These are phyloP conservation scores for Tiliacea citrago DNA, from an alignment of 2,888 invertebrate species.

Conservation along the genomic window DNA sequence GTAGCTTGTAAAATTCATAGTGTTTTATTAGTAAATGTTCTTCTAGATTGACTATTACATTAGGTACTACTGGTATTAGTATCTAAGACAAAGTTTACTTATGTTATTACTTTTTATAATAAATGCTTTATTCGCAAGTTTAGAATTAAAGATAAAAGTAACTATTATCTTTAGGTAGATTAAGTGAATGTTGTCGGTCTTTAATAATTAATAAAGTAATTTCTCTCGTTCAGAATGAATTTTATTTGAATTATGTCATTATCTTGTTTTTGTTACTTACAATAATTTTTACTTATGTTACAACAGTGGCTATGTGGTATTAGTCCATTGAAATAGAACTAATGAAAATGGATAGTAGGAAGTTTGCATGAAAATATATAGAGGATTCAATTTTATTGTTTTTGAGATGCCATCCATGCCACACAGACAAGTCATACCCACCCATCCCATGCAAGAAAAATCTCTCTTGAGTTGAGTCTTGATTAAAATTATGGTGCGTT, in stretches of 20 bases:
- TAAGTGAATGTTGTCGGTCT: conserved; percentile 14
- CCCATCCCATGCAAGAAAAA: neutral
- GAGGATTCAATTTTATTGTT: neutral
- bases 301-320: neutral
- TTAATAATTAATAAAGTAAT: conserved; percentile 50
- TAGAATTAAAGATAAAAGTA: neutral
- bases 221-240: neutral
- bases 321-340: neutral
- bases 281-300: no score
- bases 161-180: neutral
- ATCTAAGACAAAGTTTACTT: conserved; percentile 2
- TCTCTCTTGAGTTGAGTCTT: neutral
- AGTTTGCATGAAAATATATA: neutral
- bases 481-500: no score
- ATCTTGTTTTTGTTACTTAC: neutral
- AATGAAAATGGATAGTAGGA: neutral
- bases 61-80: conserved; percentile 15
- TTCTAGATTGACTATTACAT: neutral
- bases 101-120: conserved; percentile 1
- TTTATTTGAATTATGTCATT: conserved; percentile 30
- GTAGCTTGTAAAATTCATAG: conserved; percentile 10
- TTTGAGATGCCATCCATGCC: neutral
- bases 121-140: neutral
- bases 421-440: neutral
- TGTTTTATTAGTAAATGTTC: conserved; percentile 20